Conservation (phyloP, 2,113 vertebrate species). For the Pyrgilauda ruficollis region DNA sequence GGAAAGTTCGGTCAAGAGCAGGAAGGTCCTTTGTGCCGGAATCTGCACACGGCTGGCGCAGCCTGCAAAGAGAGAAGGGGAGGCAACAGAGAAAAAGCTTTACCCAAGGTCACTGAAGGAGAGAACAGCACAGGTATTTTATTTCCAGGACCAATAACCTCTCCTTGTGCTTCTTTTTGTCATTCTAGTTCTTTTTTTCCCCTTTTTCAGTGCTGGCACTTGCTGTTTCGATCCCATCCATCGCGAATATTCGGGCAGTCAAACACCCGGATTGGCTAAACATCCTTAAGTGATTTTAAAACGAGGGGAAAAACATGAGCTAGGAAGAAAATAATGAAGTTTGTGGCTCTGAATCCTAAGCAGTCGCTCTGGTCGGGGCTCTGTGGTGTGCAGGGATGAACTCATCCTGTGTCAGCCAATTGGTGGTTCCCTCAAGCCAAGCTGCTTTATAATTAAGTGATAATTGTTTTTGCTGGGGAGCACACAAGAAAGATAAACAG, state of each 20-base stretch:
- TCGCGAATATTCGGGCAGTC: not conserved
- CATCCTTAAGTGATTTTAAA: conserved; percentile 67
- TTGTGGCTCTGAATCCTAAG: conserved; percentile 74
- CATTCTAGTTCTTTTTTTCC: not conserved
- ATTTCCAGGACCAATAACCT: not conserved
- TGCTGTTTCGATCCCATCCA: not conserved
- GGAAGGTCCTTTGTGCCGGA: fast-evolving
- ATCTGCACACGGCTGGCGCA: not conserved
- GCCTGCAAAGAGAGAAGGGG: not conserved
- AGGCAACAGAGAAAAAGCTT: not conserved
- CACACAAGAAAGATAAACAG: conserved; percentile 78
- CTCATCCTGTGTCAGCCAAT: conserved; percentile 67
- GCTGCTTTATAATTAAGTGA: conserved; percentile 82
- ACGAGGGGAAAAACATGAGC: conserved; percentile 43
- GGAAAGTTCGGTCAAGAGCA: not conserved
- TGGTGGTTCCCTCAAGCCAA: conserved; percentile 70
- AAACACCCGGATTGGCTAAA: conserved; percentile 30
- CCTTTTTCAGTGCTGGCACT: not conserved
- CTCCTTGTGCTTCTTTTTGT: not conserved
- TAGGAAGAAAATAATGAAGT: conserved; percentile 69
- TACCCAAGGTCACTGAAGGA: conserved; percentile 9
- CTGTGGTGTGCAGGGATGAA: conserved; percentile 63
- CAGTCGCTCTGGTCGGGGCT: conserved; percentile 52
- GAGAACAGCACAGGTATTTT: not conserved
- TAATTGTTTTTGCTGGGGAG: conserved; percentile 78